A percentile compares a stretch with the other conserved stretches of the same genome.
These are phyloP conservation scores for Myrmecophaga tridactyla DNA, from an alignment of 2,113 vertebrate species.

Conservation along the genomic window DNA sequence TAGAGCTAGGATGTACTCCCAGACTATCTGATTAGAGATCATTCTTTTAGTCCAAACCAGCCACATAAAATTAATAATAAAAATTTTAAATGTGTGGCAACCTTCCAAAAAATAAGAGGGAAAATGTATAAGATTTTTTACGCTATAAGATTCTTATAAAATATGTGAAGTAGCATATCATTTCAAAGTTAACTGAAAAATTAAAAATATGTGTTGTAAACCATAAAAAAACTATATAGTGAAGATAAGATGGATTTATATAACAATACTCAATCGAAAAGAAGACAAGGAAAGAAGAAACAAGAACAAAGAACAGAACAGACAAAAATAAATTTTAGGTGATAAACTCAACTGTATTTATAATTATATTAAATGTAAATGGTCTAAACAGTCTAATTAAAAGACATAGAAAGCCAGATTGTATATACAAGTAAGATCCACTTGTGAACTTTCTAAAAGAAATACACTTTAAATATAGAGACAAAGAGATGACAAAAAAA, in stretches of 20 bases:
- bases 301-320: background rate
- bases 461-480: background rate
- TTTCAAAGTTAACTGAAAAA: background rate
- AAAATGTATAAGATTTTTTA: background rate
- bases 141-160: background rate
- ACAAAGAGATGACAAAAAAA: background rate
- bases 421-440: background rate
- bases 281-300: background rate
- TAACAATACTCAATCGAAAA: background rate
- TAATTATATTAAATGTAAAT: constrained; percentile 39
- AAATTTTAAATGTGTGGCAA: background rate
- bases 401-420: background rate
- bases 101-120: background rate
- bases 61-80: background rate
- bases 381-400: background rate
- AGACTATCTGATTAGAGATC: background rate
- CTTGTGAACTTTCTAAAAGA: background rate
- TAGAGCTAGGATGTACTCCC: background rate
- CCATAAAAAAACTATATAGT: background rate
- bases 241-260: background rate
- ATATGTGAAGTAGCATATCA: background rate
- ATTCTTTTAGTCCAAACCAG: background rate
- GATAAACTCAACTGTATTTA: background rate
- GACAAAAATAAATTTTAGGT: background rate
- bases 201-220: background rate